Conservation (phyloP, 2,797 vertebrate species). For the Poeciliopsis turneri region DNA sequence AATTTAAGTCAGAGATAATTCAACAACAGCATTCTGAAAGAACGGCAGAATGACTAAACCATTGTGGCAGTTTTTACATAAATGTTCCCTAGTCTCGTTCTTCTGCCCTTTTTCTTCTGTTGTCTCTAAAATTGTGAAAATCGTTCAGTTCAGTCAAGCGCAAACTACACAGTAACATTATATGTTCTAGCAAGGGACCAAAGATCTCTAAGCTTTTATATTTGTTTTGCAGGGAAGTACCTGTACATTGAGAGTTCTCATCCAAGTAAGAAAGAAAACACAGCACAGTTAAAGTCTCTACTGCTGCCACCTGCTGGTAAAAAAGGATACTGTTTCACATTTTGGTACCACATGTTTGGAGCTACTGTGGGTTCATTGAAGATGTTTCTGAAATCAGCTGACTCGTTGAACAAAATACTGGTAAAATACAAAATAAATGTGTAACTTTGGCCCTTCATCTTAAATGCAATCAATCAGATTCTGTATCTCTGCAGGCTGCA, state of each 20-base stretch:
- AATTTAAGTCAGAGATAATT: neutral
- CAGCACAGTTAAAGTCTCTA: conserved; percentile 76
- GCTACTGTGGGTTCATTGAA: conserved; percentile 75
- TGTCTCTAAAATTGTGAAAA: neutral
- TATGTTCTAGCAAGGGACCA: neutral
- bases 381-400: conserved; percentile 66
- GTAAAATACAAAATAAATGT: conserved; percentile 54
- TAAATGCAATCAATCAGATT: neutral
- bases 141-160: neutral
- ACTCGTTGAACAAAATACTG: conserved; percentile 57
- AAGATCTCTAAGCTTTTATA: neutral
- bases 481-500: neutral
- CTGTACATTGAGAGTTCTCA: conserved; percentile 75
- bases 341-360: conserved; percentile 84
- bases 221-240: conserved; percentile 73
- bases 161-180: neutral
- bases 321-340: conserved; percentile 77
- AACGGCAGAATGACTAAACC: neutral
- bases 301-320: conserved; percentile 73
- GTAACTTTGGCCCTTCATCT: neutral
- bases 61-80: neutral
- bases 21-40: neutral
- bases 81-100: neutral
- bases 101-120: neutral
- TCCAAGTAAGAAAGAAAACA: conserved; percentile 47